phyloP scores from a whole-genome alignment of 2,888 invertebrate species.

The Dynastes maya region DNA sequence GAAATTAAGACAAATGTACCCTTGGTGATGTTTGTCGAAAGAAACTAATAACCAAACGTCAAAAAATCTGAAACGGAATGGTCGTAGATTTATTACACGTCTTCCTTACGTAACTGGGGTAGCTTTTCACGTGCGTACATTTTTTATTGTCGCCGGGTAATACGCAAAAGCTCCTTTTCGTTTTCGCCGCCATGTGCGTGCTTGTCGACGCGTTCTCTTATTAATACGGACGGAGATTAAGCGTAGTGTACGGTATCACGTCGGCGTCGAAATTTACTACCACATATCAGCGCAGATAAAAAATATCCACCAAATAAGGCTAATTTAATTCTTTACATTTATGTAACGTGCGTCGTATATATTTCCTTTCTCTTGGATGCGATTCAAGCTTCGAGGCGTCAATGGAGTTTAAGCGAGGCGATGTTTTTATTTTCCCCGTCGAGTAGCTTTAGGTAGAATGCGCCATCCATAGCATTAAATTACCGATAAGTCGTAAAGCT shows the following conservation, averaged over 20 bases:
- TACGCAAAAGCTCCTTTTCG: slow-evolving; percentile 44
- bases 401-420: background rate
- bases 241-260: slow-evolving; percentile 36
- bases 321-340: slow-evolving; percentile 45
- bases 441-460: background rate
- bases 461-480: slow-evolving; percentile 1
- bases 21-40: slow-evolving; percentile 37
- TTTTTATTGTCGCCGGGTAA: slow-evolving; percentile 44
- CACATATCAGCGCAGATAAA: slow-evolving; percentile 38
- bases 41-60: slow-evolving; percentile 44
- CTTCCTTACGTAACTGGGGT: slow-evolving; percentile 31
- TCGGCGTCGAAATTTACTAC: slow-evolving; percentile 40
- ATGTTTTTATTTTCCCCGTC: background rate
- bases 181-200: slow-evolving; percentile 38
- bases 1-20: slow-evolving; percentile 40
- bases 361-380: slow-evolving; percentile 19
- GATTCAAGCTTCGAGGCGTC: background rate
- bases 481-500: slow-evolving; percentile 8
- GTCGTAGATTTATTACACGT: slow-evolving; percentile 34
- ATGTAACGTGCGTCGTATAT: slow-evolving; percentile 22
- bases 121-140: slow-evolving; percentile 44
- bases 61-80: slow-evolving; percentile 39
- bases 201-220: slow-evolving; percentile 38
- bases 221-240: slow-evolving; percentile 47
- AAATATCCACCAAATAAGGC: slow-evolving; percentile 34